These are phyloP conservation scores for Latrodectus elegans DNA, from an alignment of 2,888 invertebrate genomes.

Conservation along the genomic window DNA sequence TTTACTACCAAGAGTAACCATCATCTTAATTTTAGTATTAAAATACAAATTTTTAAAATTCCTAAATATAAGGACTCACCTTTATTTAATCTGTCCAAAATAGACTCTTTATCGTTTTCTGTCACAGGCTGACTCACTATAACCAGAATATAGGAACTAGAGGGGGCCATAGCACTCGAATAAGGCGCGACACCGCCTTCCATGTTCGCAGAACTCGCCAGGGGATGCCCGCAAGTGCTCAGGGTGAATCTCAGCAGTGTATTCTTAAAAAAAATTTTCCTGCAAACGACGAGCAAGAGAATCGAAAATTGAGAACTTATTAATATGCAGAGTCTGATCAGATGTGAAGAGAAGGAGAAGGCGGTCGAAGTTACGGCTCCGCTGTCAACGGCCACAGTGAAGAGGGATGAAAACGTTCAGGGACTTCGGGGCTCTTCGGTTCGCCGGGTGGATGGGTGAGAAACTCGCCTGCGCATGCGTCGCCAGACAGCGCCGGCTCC, in stretches of 20 bases:
- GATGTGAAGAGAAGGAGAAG: no score
- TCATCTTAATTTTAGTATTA: no score
- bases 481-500: slow-evolving; percentile 56
- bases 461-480: slow-evolving; percentile 39
- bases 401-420: slow-evolving; percentile 13
- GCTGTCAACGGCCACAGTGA: slow-evolving; percentile 29
- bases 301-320: no score
- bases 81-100: slow-evolving; percentile 93
- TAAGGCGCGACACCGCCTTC: slow-evolving; percentile 64
- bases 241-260: not conserved
- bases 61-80: slow-evolving; percentile 79
- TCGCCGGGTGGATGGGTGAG: slow-evolving; percentile 35
- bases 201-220: slow-evolving; percentile 32
- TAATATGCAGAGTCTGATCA: no score
- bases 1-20: no score
- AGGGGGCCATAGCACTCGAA: slow-evolving; percentile 62
- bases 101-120: slow-evolving; percentile 93
- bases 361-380: not conserved
- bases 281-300: not conserved
- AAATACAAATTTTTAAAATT: no score
- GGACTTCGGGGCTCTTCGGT: slow-evolving; percentile 25
- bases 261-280: not conserved
- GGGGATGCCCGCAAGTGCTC: not conserved
- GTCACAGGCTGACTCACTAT: slow-evolving; percentile 95
- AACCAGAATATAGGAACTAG: slow-evolving; percentile 93